phyloP scores from a whole-genome alignment of 2,113 vertebrate species.

The Salvelinus sp. region DNA sequence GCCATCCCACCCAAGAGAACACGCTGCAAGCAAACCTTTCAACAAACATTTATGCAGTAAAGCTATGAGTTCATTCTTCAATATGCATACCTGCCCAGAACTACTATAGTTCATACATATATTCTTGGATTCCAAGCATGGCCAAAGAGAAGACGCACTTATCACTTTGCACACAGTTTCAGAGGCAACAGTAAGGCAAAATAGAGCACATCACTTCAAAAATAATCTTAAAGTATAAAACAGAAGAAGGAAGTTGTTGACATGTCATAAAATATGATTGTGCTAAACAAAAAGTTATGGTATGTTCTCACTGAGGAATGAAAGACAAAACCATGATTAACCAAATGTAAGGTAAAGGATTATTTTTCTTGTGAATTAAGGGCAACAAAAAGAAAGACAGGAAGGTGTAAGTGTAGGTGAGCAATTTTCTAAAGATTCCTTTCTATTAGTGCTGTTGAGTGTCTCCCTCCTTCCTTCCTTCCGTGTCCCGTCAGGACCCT shows the following conservation, averaged over 20 bases:
- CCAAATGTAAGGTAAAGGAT: background rate
- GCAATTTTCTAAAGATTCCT: background rate
- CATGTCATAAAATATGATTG: background rate
- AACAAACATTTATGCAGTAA: background rate
- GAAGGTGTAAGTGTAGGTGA: background rate
- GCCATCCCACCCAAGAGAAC: too few species aligned
- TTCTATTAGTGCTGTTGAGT: background rate
- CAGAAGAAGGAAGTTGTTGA: slow-evolving; percentile 13
- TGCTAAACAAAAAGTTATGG: background rate
- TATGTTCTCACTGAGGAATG: background rate
- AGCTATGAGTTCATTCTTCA: background rate
- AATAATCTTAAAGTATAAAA: background rate
- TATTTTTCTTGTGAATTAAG: background rate
- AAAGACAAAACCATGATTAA: background rate
- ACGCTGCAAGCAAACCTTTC: too few species aligned
- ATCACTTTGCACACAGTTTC: slow-evolving; percentile 43
- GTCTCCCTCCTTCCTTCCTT: background rate
- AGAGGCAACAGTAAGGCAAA: slow-evolving; percentile 39
- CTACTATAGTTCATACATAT: slow-evolving; percentile 77
- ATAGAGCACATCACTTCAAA: slow-evolving; percentile 15
- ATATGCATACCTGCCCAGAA: slow-evolving; percentile 51
- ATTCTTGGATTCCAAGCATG: slow-evolving; percentile 83
- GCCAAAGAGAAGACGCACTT: slow-evolving; percentile 18
- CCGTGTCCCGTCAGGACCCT: background rate
- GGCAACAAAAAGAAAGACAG: background rate